A percentile compares a stretch with the other conserved stretches of the same genome.
phyloP scores from a whole-genome alignment of 2,888 invertebrate genomes.

The Deroplatys truncata region DNA sequence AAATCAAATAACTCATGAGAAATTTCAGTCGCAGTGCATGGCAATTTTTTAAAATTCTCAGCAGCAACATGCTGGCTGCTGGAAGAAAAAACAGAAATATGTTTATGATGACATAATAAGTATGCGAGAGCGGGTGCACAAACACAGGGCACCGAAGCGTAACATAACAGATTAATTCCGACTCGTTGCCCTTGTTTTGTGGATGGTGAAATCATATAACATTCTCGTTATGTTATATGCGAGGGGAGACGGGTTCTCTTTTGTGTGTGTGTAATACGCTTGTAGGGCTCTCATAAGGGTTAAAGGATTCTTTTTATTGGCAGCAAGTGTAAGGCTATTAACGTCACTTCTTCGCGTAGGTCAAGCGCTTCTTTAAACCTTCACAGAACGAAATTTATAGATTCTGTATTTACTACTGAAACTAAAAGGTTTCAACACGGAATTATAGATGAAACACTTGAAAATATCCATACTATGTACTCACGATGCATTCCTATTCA shows the following conservation, averaged over 20 bases:
- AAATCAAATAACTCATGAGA: background rate
- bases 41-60: background rate
- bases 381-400: too few relatives aligned
- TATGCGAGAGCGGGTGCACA: background rate
- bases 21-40: background rate
- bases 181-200: conserved; percentile 9
- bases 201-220: background rate
- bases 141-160: conserved; percentile 7
- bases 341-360: background rate
- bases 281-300: background rate
- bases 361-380: too few relatives aligned
- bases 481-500: too few relatives aligned
- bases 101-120: background rate
- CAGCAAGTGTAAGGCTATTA: background rate
- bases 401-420: too few relatives aligned
- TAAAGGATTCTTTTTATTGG: background rate
- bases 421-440: too few relatives aligned
- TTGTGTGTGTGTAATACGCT: background rate
- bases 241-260: background rate
- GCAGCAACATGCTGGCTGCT: background rate
- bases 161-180: conserved; percentile 15
- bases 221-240: background rate
- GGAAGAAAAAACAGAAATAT: background rate
- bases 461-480: too few relatives aligned
- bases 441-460: too few relatives aligned